Evolutionary conservation across 1,140 invertebrate genomes (phyloP), one percentile per base, ranked within the genome.

Genomic region (Akabosia matsudoensis): DNA sequence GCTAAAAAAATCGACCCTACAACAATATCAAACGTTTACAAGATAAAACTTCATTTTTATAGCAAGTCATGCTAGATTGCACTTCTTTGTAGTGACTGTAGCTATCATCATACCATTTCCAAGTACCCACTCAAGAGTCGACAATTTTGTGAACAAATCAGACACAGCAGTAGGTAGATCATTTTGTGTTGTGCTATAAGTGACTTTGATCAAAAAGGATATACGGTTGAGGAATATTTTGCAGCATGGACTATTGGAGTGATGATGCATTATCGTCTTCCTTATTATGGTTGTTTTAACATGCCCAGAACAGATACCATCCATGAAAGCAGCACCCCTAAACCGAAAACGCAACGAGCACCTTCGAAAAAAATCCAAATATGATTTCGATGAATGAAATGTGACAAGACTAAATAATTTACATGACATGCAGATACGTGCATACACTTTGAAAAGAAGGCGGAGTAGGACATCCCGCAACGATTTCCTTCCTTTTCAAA

Each of bases 161-260:
- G n/a, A n/a, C 30, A 30, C 61, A 67, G 61, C 61, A 67, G 61
- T 28, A 22, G 61, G 61, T 67, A 67, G 24, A 67, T 67, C 28
- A 31, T n/a, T n/a, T n/a, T n/a, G n/a, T n/a, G 61, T 31, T 67
- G 1, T 67, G 28, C n/a, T 16, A 30, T 10, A 7, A 67, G 24
- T 4, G 61, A 30, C 24, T 10, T 67, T 22, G 61, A 30, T 30
- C 61, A 45, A 45, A 7, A 67, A 67, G 61, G 61, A 67, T 24
- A 67, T 67, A 30, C 61, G 61, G 26, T 67, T 67, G 26, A 67
- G 61, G 28, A 31, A 30, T 56, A 56, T 45, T 7, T 10, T 7
- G 10, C 7, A 10, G 10, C 54, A 24, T 56, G 7, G n/a, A 56
- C 24, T 10, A 45, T 45, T 7, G 18, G 7, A 18, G 18, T 45